Base-by-base conservation (phyloP, 1,140 invertebrate species). In the Pachypeltis micranthus region DNA sequence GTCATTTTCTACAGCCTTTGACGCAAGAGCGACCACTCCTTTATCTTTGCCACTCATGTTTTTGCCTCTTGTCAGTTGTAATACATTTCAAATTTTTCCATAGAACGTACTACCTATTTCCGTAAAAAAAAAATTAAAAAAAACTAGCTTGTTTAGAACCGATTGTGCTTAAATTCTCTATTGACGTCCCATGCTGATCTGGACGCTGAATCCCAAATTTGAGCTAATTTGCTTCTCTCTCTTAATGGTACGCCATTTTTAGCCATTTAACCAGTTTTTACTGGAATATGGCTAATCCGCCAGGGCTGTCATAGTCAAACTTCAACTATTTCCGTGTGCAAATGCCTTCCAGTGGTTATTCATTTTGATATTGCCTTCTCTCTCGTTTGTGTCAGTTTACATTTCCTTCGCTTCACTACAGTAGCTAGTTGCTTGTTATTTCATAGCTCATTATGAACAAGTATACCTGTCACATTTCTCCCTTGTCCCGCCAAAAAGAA, bases 41-140 rank as follows among this genome's bases (percentile, higher is more conserved):
- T 72, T 69, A 69, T 70, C 69, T 69, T 68, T 66, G 59, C 69
- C 65, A 66, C 67, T 67, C 66, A 68, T 69, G 59, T 70, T 67
- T 64, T 67, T 67, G 59, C 60, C 16, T n/a, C 44, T n/a, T n/a
- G 4, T 10, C 19, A 27, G 19, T 12, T 51, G 60, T 47, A 24
- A 68, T 68, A 67, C 61, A 65, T 64, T 67, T 69, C 57, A 69
- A 67, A 54, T 68, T 65, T 63, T 67, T 65, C 63, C 65, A 70
- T 62, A 56, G 61, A 63, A 68, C 62, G 60, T 63, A 59, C 24
- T 51, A 10, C 16, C 16, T 16, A 39, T 10, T 16, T 39, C 31
- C 31, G 7, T 39, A 10, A 39, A 39, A 23, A 57, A 24, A 16
- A 26, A 23, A 16, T 12, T 21, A 23, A 57, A 16, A 16, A 23